Evolutionary conservation across 2,113 vertebrate genomes (phyloP).

Genomic region (Clarias magur): DNA sequence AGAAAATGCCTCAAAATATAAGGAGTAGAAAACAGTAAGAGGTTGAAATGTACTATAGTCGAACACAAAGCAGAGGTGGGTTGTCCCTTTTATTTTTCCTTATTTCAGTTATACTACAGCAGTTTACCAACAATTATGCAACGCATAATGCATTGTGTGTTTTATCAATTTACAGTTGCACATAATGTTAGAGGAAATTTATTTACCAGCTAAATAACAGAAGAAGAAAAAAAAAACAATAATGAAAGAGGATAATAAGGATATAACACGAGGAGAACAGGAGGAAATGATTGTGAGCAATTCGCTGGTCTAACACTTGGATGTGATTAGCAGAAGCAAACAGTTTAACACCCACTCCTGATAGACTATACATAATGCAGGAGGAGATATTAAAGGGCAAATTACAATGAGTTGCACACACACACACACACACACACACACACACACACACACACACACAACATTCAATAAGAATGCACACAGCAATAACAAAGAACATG

Average conservation of each 20-base stretch:
- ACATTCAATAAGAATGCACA: background rate
- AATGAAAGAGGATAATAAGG: background rate
- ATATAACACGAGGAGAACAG: background rate
- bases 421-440: slow-evolving; percentile 17
- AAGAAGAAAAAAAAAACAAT: no score
- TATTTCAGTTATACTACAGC: no score
- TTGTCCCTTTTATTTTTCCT: no score
- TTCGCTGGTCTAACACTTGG: background rate
- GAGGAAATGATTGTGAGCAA: background rate
- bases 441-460: background rate
- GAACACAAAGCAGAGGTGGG: no score
- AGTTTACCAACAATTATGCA: background rate
- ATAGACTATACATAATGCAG: slow-evolving; percentile 41
- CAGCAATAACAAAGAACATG: background rate
- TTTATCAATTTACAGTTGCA: background rate
- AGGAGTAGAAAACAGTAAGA: background rate
- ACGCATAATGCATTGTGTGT: background rate
- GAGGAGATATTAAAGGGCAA: slow-evolving; percentile 22
- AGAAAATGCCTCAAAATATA: no score
- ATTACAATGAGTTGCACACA: slow-evolving; percentile 6
- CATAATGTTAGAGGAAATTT: background rate
- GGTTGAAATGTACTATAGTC: background rate
- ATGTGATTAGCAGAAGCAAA: slow-evolving; percentile 16
- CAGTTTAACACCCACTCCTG: slow-evolving; percentile 24
- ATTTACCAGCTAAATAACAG: background rate